Evolutionary conservation across 2,797 vertebrate genomes (phyloP).

Genomic region (Syncerus caffer): DNA sequence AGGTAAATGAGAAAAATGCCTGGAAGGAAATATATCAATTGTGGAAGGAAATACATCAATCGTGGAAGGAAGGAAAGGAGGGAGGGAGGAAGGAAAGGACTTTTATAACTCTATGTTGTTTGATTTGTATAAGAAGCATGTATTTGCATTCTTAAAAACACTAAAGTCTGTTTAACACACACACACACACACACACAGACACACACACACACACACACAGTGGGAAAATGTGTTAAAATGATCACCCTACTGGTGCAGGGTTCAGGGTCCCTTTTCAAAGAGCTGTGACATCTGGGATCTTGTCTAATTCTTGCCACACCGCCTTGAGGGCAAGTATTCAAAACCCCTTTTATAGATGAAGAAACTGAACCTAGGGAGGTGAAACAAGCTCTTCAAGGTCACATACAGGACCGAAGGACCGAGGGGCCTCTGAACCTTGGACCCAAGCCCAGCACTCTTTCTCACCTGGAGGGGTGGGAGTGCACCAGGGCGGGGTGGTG

Average conservation of each 20-base stretch:
- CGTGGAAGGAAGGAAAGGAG: not conserved
- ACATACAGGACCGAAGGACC: not conserved
- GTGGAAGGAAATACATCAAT: not conserved
- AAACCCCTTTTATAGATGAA: not conserved
- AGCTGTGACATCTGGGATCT: not conserved
- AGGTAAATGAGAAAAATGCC: not conserved
- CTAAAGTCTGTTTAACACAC: not conserved
- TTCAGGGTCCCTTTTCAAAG: constrained; percentile 16
- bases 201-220: not conserved
- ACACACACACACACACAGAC: not conserved
- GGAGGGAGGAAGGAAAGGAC: not conserved
- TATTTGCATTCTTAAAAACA: not conserved
- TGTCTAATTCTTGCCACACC: not conserved
- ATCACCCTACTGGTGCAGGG: not conserved
- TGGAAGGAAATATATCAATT: not conserved
- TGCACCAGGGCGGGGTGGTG: accelerated
- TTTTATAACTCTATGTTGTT: not conserved
- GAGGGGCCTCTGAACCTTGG: not conserved
- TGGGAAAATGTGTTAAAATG: not conserved
- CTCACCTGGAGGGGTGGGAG: not conserved
- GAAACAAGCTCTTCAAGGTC: not conserved
- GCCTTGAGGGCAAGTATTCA: not conserved
- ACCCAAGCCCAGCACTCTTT: not conserved
- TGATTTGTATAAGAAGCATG: not conserved
- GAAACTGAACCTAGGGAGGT: not conserved